A percentile compares a stretch with the other conserved stretches of the same genome.
These are phyloP conservation scores for Octomys mimax DNA, from an alignment of 2,797 vertebrate genomes.

Conservation along the genomic window DNA sequence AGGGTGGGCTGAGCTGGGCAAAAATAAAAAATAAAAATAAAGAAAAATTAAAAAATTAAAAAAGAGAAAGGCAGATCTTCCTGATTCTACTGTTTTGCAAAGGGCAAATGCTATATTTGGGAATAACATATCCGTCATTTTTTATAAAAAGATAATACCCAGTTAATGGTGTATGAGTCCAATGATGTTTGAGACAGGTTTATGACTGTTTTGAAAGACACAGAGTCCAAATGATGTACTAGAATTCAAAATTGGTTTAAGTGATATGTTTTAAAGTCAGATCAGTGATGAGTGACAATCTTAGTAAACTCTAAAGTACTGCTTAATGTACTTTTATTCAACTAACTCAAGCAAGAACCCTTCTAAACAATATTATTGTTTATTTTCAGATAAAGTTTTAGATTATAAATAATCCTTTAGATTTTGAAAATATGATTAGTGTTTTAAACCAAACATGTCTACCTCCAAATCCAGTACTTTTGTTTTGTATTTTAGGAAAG, in stretches of 20 bases:
- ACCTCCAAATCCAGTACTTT: neutral
- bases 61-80: neutral
- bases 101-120: neutral
- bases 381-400: neutral
- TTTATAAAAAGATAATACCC: neutral
- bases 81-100: neutral
- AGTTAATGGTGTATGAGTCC: neutral
- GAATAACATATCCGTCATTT: neutral
- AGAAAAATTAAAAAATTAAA: no score
- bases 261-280: neutral
- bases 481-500: no score
- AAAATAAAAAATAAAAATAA: no score
- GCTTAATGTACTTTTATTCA: neutral
- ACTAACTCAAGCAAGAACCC: neutral
- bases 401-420: neutral
- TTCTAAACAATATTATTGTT: neutral
- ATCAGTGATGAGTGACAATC: neutral
- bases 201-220: neutral
- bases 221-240: neutral
- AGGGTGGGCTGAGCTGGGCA: no score
- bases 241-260: neutral
- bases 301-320: neutral
- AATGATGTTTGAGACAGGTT: neutral
- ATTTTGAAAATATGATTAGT: neutral
- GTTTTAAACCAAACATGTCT: neutral